Base-by-base conservation (phyloP, 2,113 vertebrate genomes). In the Siniperca chuatsi region DNA sequence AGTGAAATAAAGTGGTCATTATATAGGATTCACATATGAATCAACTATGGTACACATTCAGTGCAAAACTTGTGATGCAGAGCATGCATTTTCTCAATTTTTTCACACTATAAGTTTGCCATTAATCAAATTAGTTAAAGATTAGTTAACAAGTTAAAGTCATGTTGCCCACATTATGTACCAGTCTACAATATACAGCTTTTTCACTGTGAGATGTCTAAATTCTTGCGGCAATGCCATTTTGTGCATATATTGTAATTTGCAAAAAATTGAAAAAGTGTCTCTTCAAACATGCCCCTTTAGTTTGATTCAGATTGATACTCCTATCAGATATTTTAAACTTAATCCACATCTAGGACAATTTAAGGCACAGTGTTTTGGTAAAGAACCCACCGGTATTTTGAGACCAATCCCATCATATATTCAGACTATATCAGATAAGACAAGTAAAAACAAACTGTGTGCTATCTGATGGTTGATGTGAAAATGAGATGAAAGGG, bases 401-500 rank as follows among this genome's bases (percentile, higher is more conserved):
- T 72, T 11, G 54, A 42, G 29, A 71, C 18, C 61, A 52, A 23
- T 35, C 58, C 23, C 44, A 69, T 68, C n/a, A 60, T 61, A 40
- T n/a, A 78, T 70, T 66, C 8, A 70, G 33, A 29, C 7, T 35
- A 57, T 6, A 65, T 46, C 13, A 61, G 57, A 23, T 75, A 60
- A 83, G 13, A 44, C 3, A 6, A 62, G 29, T 54, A 7, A 7
- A 80, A 61, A 60, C 68, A 83, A 58, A 60, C 52, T 16, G 6
- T 54, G 21, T 40, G 15, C 0, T 66, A 35, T 60, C 62, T 60
- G 68, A 75, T 81, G 20, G 58, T 55, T 66, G 58, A 79, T 68
- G 44, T 55, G 23, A 48, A 60, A 73, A 65, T 46, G 7, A 74
- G 64, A 70, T 69, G n/a, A 80, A 79, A 65, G 71, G 44, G 16